Percentiles rank a stretch among this genome's conserved stretches.
These are phyloP conservation scores for Leptodirus hochenwartii DNA, from an alignment of 2,888 invertebrate genomes.

Conservation along the genomic window DNA sequence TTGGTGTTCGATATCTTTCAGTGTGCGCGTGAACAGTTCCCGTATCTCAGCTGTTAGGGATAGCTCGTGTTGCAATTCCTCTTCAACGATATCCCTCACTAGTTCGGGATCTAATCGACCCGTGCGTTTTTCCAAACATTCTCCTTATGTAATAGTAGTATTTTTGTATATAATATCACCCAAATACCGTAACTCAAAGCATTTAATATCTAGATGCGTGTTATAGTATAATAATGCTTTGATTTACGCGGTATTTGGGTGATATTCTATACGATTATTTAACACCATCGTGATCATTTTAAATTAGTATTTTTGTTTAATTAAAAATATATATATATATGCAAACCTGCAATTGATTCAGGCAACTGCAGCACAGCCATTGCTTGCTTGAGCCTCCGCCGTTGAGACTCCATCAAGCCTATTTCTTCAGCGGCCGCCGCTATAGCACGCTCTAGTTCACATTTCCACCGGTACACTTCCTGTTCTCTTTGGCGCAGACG, in stretches of 20 bases:
- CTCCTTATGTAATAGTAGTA: conserved; percentile 35
- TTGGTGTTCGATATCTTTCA: conserved; percentile 50
- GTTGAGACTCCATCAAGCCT: conserved; percentile 44
- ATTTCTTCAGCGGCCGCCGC: conserved; percentile 52
- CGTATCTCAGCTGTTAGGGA: conserved; percentile 51
- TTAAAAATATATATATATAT: too few species aligned
- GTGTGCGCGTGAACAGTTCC: conserved; percentile 38
- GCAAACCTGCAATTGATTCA: conserved; percentile 58
- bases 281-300: too few species aligned
- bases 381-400: conserved; percentile 48
- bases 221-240: too few species aligned
- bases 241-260: too few species aligned
- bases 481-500: conserved; percentile 44
- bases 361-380: conserved; percentile 47
- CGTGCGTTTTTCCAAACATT: conserved; percentile 53
- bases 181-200: too few species aligned
- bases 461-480: conserved; percentile 58
- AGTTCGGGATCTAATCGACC: conserved; percentile 54
- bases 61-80: conserved; percentile 57
- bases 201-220: too few species aligned
- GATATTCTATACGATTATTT: too few species aligned
- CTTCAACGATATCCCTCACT: conserved; percentile 57
- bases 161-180: too few species aligned
- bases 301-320: too few species aligned
- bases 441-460: conserved; percentile 51